phyloP scores from a whole-genome alignment of 2,113 vertebrate genomes.

The Canis aureus region DNA sequence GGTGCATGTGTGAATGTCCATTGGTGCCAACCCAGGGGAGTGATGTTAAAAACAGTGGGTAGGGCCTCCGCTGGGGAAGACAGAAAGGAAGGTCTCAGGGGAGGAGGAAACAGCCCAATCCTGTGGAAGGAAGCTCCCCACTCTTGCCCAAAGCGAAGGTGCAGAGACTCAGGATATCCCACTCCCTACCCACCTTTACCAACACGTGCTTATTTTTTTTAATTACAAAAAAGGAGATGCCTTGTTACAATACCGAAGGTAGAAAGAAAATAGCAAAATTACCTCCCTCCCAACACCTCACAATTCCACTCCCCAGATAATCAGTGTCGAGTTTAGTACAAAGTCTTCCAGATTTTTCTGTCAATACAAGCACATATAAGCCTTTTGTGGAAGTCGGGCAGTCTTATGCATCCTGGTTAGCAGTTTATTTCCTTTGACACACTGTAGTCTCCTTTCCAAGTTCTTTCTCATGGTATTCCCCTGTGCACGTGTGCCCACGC shows the following conservation, averaged over 20 bases:
- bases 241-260: not conserved
- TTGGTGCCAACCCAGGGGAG: not conserved
- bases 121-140: not conserved
- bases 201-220: not conserved
- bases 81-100: no score
- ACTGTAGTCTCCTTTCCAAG: not conserved
- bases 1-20: not conserved
- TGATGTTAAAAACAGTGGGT: accelerated
- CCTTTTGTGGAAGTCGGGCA: not conserved
- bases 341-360: not conserved
- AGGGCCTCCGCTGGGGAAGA: not conserved
- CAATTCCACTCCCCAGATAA: not conserved
- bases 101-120: not conserved
- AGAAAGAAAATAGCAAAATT: not conserved
- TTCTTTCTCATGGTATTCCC: not conserved
- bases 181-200: not conserved
- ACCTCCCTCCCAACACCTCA: not conserved
- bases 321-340: not conserved
- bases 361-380: not conserved
- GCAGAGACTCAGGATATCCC: not conserved
- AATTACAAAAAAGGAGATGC: not conserved
- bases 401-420: not conserved
- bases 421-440: not conserved
- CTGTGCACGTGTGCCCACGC: accelerated
- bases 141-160: not conserved